Conservation (phyloP, 2,113 vertebrate genomes). For the Coregonus clupeaformis region DNA sequence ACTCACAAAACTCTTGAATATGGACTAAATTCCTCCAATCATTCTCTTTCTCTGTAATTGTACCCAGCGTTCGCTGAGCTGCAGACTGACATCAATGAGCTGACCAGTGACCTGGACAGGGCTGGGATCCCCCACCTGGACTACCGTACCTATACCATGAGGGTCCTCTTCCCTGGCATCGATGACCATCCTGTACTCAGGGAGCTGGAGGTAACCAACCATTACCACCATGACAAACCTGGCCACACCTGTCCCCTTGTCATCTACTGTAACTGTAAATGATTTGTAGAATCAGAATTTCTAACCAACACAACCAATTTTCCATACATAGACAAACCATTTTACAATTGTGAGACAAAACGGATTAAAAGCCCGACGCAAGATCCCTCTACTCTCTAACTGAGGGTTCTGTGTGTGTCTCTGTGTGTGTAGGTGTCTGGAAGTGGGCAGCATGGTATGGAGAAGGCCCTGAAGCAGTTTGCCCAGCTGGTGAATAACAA, state of each 20-base stretch:
- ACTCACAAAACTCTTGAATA: too few species aligned
- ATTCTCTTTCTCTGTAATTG: background rate
- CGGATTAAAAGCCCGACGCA: too few species aligned
- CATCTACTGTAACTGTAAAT: background rate
- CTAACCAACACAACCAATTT: too few species aligned
- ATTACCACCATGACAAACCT: background rate
- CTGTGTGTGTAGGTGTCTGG: constrained; percentile 83
- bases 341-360: too few species aligned
- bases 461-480: constrained; percentile 96
- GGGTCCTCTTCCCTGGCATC: constrained; percentile 96
- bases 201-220: constrained; percentile 87
- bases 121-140: constrained; percentile 94
- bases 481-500: constrained; percentile 98
- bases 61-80: constrained; percentile 91
- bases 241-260: background rate
- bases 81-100: constrained; percentile 96
- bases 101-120: constrained; percentile 95
- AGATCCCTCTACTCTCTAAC: too few species aligned
- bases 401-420: too few species aligned
- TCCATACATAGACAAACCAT: too few species aligned
- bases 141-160: constrained; percentile 96
- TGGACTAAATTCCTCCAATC: too few species aligned
- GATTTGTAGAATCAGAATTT: too few species aligned
- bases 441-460: constrained; percentile 89
- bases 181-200: constrained; percentile 95